A percentile compares a stretch with the other conserved stretches of the same genome.
Conservation (phyloP, 1,140 invertebrate species). For the Camponotus floridanus region DNA sequence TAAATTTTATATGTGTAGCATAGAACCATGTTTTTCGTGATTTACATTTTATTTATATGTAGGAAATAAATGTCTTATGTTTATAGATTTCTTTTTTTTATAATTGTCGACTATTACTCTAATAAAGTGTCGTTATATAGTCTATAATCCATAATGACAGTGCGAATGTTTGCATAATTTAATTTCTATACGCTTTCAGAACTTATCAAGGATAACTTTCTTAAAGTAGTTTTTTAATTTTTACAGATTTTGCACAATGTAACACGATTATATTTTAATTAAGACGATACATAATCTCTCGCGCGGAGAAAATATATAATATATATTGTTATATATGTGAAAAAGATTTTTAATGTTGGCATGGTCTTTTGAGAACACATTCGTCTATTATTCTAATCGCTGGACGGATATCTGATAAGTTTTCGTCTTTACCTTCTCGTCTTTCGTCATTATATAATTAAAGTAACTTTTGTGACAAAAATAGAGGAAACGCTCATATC, state of each 20-base stretch:
- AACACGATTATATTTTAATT: slow-evolving; percentile 2
- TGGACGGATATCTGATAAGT: slow-evolving; percentile 84
- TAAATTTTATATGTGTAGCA: not conserved
- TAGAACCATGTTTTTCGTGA: not conserved
- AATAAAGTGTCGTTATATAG: slow-evolving; percentile 31
- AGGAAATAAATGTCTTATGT: slow-evolving; percentile 29
- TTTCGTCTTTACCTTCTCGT: slow-evolving; percentile 63
- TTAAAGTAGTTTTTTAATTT: slow-evolving; percentile 40
- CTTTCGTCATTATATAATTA: slow-evolving; percentile 28
- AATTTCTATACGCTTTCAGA: not conserved
- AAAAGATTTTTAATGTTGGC: slow-evolving; percentile 14
- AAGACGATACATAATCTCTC: slow-evolving; percentile 14
- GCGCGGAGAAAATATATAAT: not conserved
- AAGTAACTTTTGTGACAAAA: slow-evolving; percentile 14
- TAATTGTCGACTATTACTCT: slow-evolving; percentile 8
- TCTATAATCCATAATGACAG: not conserved
- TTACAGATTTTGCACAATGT: slow-evolving; percentile 20
- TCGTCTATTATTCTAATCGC: slow-evolving; percentile 64
- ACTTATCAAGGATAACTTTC: not conserved
- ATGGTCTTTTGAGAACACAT: slow-evolving; percentile 5
- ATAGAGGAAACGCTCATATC: slow-evolving; percentile 6
- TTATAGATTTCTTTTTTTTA: not conserved
- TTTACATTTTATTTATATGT: slow-evolving; percentile 37
- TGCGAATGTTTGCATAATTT: not conserved
- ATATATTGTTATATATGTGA: slow-evolving; percentile 13